Percentiles rank a stretch among this genome's conserved stretches.
Conservation (phyloP, 2,113 vertebrate species). For the Calyptomena viridis region DNA sequence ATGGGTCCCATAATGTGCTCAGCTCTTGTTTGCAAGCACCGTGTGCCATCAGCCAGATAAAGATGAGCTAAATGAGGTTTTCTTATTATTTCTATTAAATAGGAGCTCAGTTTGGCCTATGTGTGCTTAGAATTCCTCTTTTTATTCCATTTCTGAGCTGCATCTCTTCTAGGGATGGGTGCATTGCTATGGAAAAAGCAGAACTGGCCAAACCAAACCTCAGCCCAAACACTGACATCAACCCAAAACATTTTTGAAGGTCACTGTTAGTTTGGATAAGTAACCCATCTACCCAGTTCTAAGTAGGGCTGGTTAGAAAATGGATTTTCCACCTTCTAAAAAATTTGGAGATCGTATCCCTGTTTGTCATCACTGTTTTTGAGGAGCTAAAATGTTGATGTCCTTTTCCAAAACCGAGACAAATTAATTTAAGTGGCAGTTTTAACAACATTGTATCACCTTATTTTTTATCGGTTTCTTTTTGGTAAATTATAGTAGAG, state of each 20-base stretch:
- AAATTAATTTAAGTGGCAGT: not conserved
- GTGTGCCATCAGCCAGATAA: not conserved
- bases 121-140: not conserved
- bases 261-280: slow-evolving; percentile 65
- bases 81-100: not conserved
- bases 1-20: not conserved
- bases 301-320: slow-evolving; percentile 67
- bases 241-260: slow-evolving; percentile 64
- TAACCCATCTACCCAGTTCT: slow-evolving; percentile 41
- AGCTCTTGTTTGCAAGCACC: not conserved
- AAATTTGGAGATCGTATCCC: not conserved
- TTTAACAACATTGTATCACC: not conserved
- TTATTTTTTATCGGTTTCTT: not conserved
- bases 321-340: slow-evolving; percentile 58
- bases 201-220: slow-evolving; percentile 63
- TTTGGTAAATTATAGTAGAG: not conserved
- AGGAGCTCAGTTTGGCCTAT: not conserved
- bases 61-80: not conserved
- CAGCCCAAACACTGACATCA: slow-evolving; percentile 69
- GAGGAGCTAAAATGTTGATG: not conserved
- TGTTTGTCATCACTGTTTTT: not conserved
- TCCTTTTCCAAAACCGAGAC: not conserved
- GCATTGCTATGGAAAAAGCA: slow-evolving; percentile 42
- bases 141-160: slow-evolving; percentile 16
- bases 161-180: slow-evolving; percentile 52